phyloP scores from a whole-genome alignment of 2,113 vertebrate species.

The Tauraco erythrolophus region DNA sequence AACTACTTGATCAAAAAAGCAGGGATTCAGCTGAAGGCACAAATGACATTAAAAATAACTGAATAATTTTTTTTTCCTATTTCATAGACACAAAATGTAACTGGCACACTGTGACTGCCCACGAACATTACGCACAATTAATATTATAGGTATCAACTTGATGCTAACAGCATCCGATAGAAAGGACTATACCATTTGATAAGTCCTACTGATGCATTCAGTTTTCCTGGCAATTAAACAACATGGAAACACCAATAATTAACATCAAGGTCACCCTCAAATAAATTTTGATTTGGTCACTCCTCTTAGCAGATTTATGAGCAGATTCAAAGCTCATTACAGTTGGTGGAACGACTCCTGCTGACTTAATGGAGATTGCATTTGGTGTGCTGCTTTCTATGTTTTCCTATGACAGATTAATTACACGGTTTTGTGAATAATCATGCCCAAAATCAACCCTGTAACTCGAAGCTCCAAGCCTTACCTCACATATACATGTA shows the following conservation, averaged over 20 bases:
- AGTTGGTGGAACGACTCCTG: not conserved
- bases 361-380: slow-evolving; percentile 48
- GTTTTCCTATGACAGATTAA: slow-evolving; percentile 31
- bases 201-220: not conserved
- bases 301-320: slow-evolving; percentile 48
- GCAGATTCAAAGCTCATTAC: slow-evolving; percentile 55
- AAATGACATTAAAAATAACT: not conserved
- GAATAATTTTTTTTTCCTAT: not conserved
- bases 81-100: not conserved
- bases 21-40: slow-evolving; percentile 6
- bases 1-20: slow-evolving; percentile 19
- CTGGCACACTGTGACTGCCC: not conserved
- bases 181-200: not conserved
- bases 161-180: not conserved
- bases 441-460: slow-evolving; percentile 6
- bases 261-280: slow-evolving; percentile 59
- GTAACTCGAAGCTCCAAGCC: not conserved
- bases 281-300: slow-evolving; percentile 56
- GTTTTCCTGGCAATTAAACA: slow-evolving; percentile 17
- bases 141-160: not conserved
- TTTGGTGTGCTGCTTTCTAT: not conserved
- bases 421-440: slow-evolving; percentile 44
- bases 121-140: not conserved
- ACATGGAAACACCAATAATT: slow-evolving; percentile 34
- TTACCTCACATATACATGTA: not conserved